A percentile compares a stretch with the other conserved stretches of the same genome.
phyloP scores from a whole-genome alignment of 2,113 vertebrate genomes.

The Perca flavescens region DNA sequence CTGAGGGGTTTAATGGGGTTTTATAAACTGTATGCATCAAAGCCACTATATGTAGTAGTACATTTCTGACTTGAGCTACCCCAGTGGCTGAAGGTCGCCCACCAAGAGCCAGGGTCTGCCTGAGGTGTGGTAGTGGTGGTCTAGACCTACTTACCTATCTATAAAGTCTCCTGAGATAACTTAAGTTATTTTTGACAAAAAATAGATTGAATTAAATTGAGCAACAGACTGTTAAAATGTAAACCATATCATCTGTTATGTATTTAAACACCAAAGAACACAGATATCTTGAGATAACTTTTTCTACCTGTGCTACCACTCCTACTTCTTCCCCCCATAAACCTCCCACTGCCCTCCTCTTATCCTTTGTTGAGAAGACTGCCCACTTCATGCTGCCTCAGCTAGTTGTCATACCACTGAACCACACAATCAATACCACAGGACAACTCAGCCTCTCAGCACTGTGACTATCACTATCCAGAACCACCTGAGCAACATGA shows the following conservation, averaged over 20 bases:
- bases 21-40: not conserved
- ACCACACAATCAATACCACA: slow-evolving; percentile 50
- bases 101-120: too few relatives aligned
- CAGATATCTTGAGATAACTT: not conserved
- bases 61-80: not conserved
- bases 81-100: too few relatives aligned
- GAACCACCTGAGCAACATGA: slow-evolving; percentile 47
- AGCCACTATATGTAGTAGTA: not conserved
- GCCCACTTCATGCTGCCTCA: slow-evolving; percentile 63
- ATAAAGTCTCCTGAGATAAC: too few relatives aligned
- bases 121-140: too few relatives aligned
- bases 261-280: not conserved
- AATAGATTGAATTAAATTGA: not conserved
- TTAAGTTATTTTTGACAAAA: too few relatives aligned
- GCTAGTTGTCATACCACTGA: slow-evolving; percentile 52
- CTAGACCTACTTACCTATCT: too few relatives aligned
- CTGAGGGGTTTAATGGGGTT: not conserved
- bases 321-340: slow-evolving; percentile 16
- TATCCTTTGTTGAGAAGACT: slow-evolving; percentile 37
- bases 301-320: slow-evolving; percentile 4
- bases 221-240: not conserved
- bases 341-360: slow-evolving; percentile 49
- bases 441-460: slow-evolving; percentile 49
- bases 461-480: slow-evolving; percentile 31
- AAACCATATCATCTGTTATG: not conserved